Conservation (phyloP, 2,797 vertebrate genomes). For the Leuciscus waleckii region DNA sequence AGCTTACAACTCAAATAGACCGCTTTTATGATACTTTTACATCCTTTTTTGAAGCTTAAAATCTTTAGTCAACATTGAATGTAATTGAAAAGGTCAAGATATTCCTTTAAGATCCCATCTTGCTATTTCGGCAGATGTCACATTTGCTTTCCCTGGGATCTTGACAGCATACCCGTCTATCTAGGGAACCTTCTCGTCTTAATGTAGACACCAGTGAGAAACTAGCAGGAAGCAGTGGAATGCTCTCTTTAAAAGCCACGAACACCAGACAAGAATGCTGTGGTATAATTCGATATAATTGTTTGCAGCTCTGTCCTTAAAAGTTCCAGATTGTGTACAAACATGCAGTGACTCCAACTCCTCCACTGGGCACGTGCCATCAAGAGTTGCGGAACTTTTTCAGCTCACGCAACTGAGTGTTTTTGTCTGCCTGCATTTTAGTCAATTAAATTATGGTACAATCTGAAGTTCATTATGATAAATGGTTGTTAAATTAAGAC, state of each 20-base stretch:
- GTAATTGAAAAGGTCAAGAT: neutral
- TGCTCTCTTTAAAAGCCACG: constrained; percentile 24
- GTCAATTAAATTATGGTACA: neutral
- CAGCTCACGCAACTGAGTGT: neutral
- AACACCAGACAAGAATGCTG: constrained; percentile 43
- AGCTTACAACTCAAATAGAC: neutral
- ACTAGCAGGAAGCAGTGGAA: constrained; percentile 29
- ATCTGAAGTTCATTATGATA: neutral
- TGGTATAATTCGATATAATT: constrained; percentile 23
- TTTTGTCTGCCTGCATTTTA: constrained; percentile 14
- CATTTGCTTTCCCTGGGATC: constrained; percentile 12
- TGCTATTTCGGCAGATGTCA: constrained; percentile 2
- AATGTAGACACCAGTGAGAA: constrained; percentile 29
- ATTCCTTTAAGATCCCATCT: neutral
- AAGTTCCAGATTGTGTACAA: constrained; percentile 50
- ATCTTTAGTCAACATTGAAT: neutral
- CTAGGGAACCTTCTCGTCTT: neutral
- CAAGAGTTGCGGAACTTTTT: neutral
- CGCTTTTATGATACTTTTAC: neutral
- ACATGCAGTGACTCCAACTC: constrained; percentile 6
- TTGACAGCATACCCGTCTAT: neutral
- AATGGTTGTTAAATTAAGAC: neutral
- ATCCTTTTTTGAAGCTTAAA: neutral
- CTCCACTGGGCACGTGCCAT: constrained; percentile 2
- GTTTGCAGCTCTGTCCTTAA: constrained; percentile 47